Percentiles rank a stretch among this genome's conserved stretches.
phyloP scores from a whole-genome alignment of 2,797 vertebrate genomes.

The Hafferia zeledoni region DNA sequence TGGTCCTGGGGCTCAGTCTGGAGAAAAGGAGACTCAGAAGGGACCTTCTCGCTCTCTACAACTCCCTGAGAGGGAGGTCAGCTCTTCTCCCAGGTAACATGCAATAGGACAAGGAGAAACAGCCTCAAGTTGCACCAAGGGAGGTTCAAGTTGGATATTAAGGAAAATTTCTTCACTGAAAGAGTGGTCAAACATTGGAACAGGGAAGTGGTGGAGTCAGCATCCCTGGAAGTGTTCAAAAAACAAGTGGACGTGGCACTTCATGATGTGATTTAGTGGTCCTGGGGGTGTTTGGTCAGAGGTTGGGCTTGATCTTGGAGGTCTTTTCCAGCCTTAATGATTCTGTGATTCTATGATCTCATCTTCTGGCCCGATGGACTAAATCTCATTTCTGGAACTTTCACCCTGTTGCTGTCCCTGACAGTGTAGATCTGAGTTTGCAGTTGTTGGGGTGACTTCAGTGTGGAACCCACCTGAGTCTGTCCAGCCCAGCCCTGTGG shows the following conservation, averaged over 20 bases:
- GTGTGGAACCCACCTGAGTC: fast-evolving
- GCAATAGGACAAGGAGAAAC: fast-evolving
- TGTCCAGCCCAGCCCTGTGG: fast-evolving
- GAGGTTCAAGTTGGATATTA: background rate
- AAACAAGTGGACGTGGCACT: background rate
- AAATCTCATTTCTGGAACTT: background rate
- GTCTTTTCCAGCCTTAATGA: background rate
- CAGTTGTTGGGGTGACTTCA: background rate
- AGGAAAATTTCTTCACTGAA: background rate
- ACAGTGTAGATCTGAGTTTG: background rate
- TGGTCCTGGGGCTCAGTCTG: background rate
- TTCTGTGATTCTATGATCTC: background rate
- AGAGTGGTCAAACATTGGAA: background rate
- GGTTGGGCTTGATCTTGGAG: background rate
- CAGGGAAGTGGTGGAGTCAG: background rate
- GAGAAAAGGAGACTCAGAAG: background rate
- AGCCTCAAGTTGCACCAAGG: background rate
- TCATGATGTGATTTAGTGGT: background rate
- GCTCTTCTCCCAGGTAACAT: background rate
- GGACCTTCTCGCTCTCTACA: background rate
- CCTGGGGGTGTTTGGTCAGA: background rate
- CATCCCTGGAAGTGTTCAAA: background rate
- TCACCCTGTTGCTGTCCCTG: background rate
- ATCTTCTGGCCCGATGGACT: background rate
- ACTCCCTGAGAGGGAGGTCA: background rate